A percentile compares a stretch with the other conserved stretches of the same genome.
Evolutionary conservation across 92 coral and sea anemone genomes (phyloP).

Genomic region (Plumapathes pennacea): DNA sequence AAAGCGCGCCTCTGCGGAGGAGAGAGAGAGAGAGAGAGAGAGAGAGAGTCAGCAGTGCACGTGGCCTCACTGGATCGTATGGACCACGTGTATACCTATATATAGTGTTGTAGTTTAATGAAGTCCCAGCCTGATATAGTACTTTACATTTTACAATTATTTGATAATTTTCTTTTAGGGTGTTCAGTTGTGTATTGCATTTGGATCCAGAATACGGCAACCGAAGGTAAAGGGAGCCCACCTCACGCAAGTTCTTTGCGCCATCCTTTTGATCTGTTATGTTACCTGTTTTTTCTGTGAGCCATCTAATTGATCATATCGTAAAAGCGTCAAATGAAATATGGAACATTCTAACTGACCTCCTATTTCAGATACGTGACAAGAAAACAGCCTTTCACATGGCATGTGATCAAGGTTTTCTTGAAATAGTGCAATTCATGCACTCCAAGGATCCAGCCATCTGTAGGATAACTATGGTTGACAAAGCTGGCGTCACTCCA

Average conservation of each 20-base stretch:
- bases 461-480: constrained; percentile 58
- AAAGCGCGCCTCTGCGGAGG: too few relatives aligned
- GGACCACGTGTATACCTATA: too few relatives aligned
- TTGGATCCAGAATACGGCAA: constrained; percentile 63
- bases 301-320: too few relatives aligned
- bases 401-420: constrained; percentile 73
- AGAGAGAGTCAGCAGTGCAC: too few relatives aligned
- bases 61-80: too few relatives aligned
- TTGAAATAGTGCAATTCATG: constrained; percentile 70
- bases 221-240: constrained; percentile 62
- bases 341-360: too few relatives aligned
- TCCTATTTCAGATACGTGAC: constrained; percentile 50
- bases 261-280: neutral
- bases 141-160: too few relatives aligned
- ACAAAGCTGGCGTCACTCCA: constrained; percentile 63
- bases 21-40: too few relatives aligned
- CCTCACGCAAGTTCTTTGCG: neutral
- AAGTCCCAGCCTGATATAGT: too few relatives aligned
- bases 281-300: neutral
- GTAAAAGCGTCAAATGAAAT: too few relatives aligned
- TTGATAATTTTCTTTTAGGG: constrained; percentile 36
- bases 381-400: constrained; percentile 73
- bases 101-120: too few relatives aligned
- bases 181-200: constrained; percentile 55
- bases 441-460: constrained; percentile 53